Conservation (phyloP, 2,888 invertebrate genomes). For the Tuberolachnus salignus region DNA sequence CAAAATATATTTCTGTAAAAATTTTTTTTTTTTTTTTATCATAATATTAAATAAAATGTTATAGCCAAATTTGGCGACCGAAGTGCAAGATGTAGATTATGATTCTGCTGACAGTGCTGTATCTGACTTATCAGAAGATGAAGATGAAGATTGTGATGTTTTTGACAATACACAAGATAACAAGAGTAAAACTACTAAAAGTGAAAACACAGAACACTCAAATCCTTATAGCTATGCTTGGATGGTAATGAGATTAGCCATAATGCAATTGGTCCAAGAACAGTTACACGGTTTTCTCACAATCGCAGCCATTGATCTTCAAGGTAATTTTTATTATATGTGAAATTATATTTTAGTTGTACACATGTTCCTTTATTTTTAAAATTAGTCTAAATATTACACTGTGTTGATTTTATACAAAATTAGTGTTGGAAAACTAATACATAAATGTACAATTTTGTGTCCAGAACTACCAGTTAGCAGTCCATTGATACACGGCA, state of each 20-base stretch:
- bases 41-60: conserved; percentile 25
- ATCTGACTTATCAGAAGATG: conserved; percentile 78
- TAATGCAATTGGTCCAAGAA: conserved; percentile 81
- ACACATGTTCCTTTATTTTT: neutral
- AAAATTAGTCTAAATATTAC: neutral
- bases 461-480: conserved; percentile 87
- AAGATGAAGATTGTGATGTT: conserved; percentile 82
- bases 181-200: conserved; percentile 62
- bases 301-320: conserved; percentile 86
- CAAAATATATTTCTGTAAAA: neutral
- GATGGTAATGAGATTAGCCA: conserved; percentile 89
- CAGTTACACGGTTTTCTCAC: conserved; percentile 87
- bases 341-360: too few relatives aligned
- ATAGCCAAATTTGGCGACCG: conserved; percentile 69
- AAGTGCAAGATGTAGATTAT: conserved; percentile 78
- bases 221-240: conserved; percentile 96
- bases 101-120: conserved; percentile 84
- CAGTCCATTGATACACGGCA: conserved; percentile 90
- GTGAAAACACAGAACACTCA: conserved; percentile 82
- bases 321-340: conserved; percentile 68
- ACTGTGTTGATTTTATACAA: neutral
- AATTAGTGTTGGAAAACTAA: neutral
- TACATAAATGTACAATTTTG: neutral
- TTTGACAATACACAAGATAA: conserved; percentile 68
- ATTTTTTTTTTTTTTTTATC: neutral